Evolutionary conservation across 1,140 invertebrate genomes (phyloP), one percentile per base, ranked within the genome.

Genomic region (Drosophila pectinifera): DNA sequence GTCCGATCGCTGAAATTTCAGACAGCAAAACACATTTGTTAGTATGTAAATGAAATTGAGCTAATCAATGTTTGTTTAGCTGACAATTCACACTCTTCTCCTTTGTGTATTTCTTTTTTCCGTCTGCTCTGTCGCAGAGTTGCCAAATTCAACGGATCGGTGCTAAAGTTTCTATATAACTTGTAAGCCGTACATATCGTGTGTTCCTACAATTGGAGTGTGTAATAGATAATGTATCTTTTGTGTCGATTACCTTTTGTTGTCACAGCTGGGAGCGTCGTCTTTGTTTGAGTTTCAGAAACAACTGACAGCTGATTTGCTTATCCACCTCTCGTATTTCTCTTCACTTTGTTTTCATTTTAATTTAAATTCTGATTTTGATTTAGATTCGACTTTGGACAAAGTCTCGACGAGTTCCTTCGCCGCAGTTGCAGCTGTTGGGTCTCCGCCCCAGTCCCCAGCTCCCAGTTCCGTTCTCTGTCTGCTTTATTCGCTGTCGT

Each of bases 71-170:
- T 70, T 70, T 70, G 67, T 57, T 70, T 70, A 57, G 67, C 64
- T 57, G 45, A 31, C 54, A 73, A 61, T 75, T 51, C 39, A 56
- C 72, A 65, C 51, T 51, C 49, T 51, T 10, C 10, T 24, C 20
- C 22, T 24, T 58, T 56, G 28, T 51, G 24, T 45, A 39, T 36
- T 6, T 28, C 34, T 46, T 8, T 20, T 68, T 14, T 34, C 26
- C 14, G 41, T 31, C 39, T 43, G 31, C 24, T 20, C 16, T 31
- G 36, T 72, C 22, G 18, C 4, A 31, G 14, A 20, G 56, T 20
- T 63, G 67, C 56, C 67, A 78, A 72, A 73, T 78, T 78, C 54
- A 42, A 42, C 61, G 48, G 36, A 59, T 57, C 34, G 41, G 42
- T 49, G 51, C 38, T 43, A 64, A 51, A 38, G 58, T 36, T 45